Conservation (phyloP, 2,888 invertebrate genomes). For the Agriopis leucophaearia region DNA sequence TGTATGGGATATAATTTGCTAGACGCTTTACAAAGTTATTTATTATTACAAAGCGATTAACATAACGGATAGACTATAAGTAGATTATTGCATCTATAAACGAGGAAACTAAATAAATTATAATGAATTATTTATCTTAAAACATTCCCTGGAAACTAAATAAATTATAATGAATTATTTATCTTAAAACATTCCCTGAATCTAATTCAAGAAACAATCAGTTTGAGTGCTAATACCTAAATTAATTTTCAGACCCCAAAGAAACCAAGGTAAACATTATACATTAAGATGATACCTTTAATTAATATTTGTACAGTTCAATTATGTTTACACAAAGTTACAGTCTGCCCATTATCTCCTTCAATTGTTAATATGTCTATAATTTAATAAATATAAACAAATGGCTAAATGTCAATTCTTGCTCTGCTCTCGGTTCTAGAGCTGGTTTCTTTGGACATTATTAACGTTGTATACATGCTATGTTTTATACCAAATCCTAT, state of each 20-base stretch:
- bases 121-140: not conserved
- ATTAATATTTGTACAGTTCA: constrained; percentile 2
- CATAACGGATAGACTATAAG: not conserved
- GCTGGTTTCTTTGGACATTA: constrained; percentile 1
- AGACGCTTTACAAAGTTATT: too few species aligned
- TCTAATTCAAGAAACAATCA: constrained; percentile 6
- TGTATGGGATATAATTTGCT: too few species aligned
- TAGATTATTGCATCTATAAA: not conserved
- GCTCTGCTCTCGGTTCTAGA: not conserved
- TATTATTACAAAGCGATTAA: too few species aligned
- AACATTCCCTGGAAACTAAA: not conserved
- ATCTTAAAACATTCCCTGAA: not conserved
- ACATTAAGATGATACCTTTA: not conserved
- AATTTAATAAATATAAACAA: not conserved
- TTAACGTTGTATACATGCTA: not conserved
- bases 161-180: not conserved
- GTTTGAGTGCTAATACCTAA: not conserved
- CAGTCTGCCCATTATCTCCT: not conserved
- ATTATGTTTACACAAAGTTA: not conserved
- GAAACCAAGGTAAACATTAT: not conserved
- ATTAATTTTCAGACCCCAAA: not conserved
- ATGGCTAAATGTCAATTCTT: constrained; percentile 6
- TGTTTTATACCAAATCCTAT: not conserved
- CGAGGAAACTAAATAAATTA: not conserved
- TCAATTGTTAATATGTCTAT: not conserved